phyloP scores from a whole-genome alignment of 2,113 vertebrate genomes.

The Prunella fulvescens region DNA sequence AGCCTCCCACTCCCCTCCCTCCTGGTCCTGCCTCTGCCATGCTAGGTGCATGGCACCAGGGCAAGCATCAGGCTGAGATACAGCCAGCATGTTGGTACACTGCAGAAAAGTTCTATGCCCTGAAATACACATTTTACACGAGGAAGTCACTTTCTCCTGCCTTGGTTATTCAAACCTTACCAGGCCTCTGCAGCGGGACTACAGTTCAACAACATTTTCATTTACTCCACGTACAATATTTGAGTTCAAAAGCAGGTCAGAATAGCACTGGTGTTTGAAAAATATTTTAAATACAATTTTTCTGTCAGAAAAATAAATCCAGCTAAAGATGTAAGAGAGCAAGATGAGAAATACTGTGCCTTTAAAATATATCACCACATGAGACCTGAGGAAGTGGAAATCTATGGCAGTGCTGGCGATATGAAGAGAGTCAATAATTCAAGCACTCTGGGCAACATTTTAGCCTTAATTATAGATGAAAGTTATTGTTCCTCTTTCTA shows the following conservation, averaged over 20 bases:
- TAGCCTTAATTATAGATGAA: slow-evolving; percentile 10
- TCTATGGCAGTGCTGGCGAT: neutral
- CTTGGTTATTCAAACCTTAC: neutral
- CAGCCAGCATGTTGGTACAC: accelerated
- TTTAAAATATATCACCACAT: neutral
- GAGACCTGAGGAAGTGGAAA: neutral
- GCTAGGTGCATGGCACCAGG: neutral
- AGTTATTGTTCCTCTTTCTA: neutral
- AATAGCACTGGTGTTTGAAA: neutral
- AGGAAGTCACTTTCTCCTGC: neutral
- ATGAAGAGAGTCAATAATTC: slow-evolving; percentile 30
- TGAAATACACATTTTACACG: neutral
- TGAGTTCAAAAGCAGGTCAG: neutral
- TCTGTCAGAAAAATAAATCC: slow-evolving; percentile 24
- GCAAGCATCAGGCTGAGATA: neutral
- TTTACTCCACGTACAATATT: neutral
- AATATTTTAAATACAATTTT: neutral
- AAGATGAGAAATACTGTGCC: neutral
- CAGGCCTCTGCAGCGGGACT: neutral
- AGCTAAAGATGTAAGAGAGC: neutral
- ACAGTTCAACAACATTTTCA: neutral
- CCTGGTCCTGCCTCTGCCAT: neutral
- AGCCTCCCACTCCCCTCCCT: neutral
- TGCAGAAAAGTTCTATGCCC: neutral
- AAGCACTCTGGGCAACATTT: neutral